Evolutionary conservation across 2,888 invertebrate genomes (phyloP), one percentile per base, ranked within the genome.

Genomic region (Busseola fusca): DNA sequence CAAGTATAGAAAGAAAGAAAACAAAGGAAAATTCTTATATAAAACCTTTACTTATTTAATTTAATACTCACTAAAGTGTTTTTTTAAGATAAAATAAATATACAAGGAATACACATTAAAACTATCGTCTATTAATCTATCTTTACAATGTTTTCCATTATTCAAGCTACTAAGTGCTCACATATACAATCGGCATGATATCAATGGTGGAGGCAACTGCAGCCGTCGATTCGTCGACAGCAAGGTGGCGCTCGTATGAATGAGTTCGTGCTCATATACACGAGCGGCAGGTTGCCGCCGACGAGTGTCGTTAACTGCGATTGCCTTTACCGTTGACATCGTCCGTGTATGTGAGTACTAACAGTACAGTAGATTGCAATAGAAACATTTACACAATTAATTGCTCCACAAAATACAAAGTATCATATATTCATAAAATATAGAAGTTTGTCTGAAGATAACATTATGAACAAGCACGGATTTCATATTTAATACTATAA

Each of bases 351-450:
- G 3, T n/a, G 10, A 50, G 48, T 0, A n/a, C 21, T 21, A 52
- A 50, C 12, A 34, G 10, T 52, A 56, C n/a, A 75, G 60, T 66
- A 74, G 70, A 57, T 34, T 42, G 57, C 58, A 45, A 77, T 77
- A 59, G 63, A 0, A 73, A 42, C 18, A 58, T 76, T 64, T 57
- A 34, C 18, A 62, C 10, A 59, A 40, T 12, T 21, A 64, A n/a
- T 34, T 54, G 16, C 30, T 70, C 18, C 64, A 72, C 45, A 50
- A 62, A 65, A 50, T 65, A 80, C 84, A 86, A 84, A 80, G 14
- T 58, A 37, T 71, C 42, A 18, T 30, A 77, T 87, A 87, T 84
- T 78, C 59, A 69, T 52, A 52, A 77, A 76, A 86, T 86, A 85
- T 80, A 81, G 21, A 75, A 72, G 52, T 57, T 81, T 86, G 82